These are phyloP conservation scores for Pipra filicauda DNA, from an alignment of 2,113 vertebrate species.

Conservation along the genomic window DNA sequence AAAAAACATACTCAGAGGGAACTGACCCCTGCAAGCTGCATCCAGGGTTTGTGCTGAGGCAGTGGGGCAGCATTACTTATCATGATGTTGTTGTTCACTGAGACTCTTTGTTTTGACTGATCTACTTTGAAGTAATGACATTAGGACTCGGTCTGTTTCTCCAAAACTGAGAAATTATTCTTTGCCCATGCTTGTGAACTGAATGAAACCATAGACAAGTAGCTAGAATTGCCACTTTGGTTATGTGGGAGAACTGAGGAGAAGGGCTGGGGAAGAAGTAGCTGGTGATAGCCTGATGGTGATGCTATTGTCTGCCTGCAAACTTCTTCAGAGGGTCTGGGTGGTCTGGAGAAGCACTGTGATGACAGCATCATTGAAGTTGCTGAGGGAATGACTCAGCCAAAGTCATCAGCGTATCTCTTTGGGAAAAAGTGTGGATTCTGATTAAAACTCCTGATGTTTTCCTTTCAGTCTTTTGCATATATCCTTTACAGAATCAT, in stretches of 20 bases:
- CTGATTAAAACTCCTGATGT: background rate
- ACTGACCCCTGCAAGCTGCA: background rate
- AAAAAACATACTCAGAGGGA: background rate
- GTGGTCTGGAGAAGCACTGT: background rate
- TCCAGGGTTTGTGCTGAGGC: background rate
- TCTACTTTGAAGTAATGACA: background rate
- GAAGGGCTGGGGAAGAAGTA: background rate
- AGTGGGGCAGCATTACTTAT: background rate
- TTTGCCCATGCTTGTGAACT: background rate
- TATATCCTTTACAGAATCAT: background rate
- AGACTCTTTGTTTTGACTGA: background rate
- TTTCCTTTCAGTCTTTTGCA: background rate
- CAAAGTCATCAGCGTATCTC: background rate
- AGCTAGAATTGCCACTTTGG: background rate
- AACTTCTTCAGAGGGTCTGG: background rate
- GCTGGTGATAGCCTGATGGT: background rate
- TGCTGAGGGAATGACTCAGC: background rate
- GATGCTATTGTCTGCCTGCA: background rate
- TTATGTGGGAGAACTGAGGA: background rate
- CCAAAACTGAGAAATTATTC: background rate
- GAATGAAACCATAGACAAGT: background rate
- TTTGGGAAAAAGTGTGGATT: background rate
- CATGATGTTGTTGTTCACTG: background rate
- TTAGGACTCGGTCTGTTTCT: background rate
- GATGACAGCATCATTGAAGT: background rate